These are phyloP conservation scores for Bibio marci DNA, from an alignment of 2,888 invertebrate species.

Conservation along the genomic window DNA sequence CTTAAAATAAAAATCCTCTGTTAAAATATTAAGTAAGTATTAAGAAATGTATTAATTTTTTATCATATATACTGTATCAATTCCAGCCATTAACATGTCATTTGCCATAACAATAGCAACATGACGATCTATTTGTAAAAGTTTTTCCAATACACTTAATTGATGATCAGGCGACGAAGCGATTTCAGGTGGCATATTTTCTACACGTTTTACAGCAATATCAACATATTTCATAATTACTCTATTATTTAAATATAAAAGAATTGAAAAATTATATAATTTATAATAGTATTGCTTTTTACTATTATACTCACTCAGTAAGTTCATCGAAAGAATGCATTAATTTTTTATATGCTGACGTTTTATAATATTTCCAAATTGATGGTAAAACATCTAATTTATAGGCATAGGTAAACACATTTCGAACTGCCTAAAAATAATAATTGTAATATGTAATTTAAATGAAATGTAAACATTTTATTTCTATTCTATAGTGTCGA, in stretches of 20 bases:
- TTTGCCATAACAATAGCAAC: conserved; percentile 48
- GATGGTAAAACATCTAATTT: conserved; percentile 22
- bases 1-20: conserved; percentile 28
- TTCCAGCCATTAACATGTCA: conserved; percentile 52
- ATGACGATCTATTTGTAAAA: conserved; percentile 40
- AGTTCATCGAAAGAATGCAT: conserved; percentile 3
- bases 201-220: conserved; percentile 21
- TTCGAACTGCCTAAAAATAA: neutral
- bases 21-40: no score
- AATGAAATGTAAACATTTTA: no score
- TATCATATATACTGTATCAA: conserved; percentile 43
- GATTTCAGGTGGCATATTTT: conserved; percentile 7
- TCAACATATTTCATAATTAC: conserved; percentile 23
- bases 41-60: no score
- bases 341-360: neutral
- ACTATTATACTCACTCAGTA: neutral
- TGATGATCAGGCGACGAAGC: conserved; percentile 9
- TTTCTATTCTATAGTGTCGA: no score
- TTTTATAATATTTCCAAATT: conserved; percentile 14
- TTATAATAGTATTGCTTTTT: neutral
- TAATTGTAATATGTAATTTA: neutral
- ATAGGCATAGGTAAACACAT: conserved; percentile 16
- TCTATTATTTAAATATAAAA: neutral
- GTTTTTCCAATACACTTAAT: conserved; percentile 42
- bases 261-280: neutral